These are phyloP conservation scores for Brachypalpus laphriformis DNA, from an alignment of 2,888 invertebrate genomes.

Conservation along the genomic window DNA sequence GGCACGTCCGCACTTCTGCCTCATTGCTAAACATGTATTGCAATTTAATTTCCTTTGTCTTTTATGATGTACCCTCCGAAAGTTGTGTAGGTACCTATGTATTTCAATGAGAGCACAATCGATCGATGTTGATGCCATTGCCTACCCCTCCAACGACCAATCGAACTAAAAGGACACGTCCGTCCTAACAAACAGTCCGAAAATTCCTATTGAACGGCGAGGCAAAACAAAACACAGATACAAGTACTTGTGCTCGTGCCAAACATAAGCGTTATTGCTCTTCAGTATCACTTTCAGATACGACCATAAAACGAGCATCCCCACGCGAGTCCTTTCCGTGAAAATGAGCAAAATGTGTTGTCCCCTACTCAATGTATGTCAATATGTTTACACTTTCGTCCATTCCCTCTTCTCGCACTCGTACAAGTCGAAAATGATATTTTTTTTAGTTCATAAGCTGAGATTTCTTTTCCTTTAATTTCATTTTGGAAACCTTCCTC, in stretches of 20 bases:
- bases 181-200: constrained; percentile 13
- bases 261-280: constrained; percentile 20
- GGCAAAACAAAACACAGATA: constrained; percentile 4
- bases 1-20: constrained; percentile 32
- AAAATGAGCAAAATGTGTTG: constrained; percentile 6
- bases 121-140: constrained; percentile 46
- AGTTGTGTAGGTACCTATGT: constrained; percentile 18
- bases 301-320: not conserved
- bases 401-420: not conserved
- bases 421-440: not conserved
- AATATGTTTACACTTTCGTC: constrained; percentile 5
- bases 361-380: not conserved
- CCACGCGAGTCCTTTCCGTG: constrained; percentile 2
- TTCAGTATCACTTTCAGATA: not conserved
- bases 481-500: not conserved
- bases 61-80: constrained; percentile 5
- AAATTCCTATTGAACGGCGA: not conserved
- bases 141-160: constrained; percentile 21
- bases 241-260: not conserved
- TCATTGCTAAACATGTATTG: constrained; percentile 33
- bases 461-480: constrained; percentile 26
- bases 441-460: not conserved
- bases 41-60: constrained; percentile 66
- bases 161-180: constrained; percentile 53
- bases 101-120: constrained; percentile 31